Evolutionary conservation across 23 tunicate genomes (phyloP), one percentile per base, ranked within the genome.

Genomic region (Ciona savignyi): DNA sequence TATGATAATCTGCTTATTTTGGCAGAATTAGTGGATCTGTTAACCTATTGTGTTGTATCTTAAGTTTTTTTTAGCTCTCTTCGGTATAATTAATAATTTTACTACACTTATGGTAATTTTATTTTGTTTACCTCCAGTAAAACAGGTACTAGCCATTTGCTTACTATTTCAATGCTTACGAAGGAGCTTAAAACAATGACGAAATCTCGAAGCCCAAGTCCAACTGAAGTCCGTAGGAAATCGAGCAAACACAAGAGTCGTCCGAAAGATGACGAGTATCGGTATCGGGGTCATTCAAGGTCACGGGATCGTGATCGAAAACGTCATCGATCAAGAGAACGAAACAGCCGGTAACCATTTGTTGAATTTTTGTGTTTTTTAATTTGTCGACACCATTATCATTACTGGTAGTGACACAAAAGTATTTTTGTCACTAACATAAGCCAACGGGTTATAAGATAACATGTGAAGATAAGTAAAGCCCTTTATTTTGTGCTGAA

Each of bases 151-250:
- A n/a, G n/a, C n/a, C n/a, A n/a, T n/a, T n/a, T n/a, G n/a, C n/a
- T n/a, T n/a, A n/a, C n/a, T n/a, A 42, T 9, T 42, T 42, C 15
- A 42, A 42, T 42, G 56, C 56, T 42, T 15, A 42, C 56, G 9
- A 42, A 42, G 15, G 73, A 30, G 28, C 56, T 27, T 28, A 68
- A 60, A 78, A 79, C 70, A 19, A 89, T 89, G 96, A 30, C 96
- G 0, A 89, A 83, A 51, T 89, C 96, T 4, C 33, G 87, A 51
- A 87, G 95, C 70, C 51, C 85, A 62, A 89, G 96, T 78, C 89
- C 89, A 0, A 29, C 66, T n/a, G 91, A 85, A 62, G 32, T 48
- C 1, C 62, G 67, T 30, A 83, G 63, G 65, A 89, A 89, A 64
- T 62, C 76, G 4, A 63, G 65, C 34, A 74, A 77, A 51, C 80